These are phyloP conservation scores for Ochotona princeps DNA, from an alignment of 2,113 vertebrate genomes.

Conservation along the genomic window DNA sequence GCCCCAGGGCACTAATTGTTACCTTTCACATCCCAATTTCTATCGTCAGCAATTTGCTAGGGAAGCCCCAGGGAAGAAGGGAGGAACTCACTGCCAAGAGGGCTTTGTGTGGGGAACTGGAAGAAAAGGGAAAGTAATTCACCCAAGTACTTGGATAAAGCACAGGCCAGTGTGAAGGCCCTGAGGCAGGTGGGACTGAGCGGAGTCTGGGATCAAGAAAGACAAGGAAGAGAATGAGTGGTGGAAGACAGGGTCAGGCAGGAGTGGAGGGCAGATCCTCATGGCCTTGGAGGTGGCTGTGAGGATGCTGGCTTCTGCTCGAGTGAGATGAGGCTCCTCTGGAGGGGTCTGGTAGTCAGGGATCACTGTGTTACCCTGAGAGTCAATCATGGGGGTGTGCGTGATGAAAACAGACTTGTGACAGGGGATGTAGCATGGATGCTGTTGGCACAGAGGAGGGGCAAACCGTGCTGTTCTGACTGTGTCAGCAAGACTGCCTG, in stretches of 20 bases:
- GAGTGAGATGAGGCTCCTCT: not conserved
- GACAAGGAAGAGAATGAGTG: not conserved
- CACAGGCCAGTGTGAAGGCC: not conserved
- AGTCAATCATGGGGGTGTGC: accelerated
- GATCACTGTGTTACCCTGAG: not conserved
- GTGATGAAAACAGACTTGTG: not conserved
- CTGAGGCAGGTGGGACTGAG: not conserved
- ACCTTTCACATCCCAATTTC: accelerated
- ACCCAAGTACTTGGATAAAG: not conserved
- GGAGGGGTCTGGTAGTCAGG: not conserved
- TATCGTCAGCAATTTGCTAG: no score
- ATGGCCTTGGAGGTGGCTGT: no score
- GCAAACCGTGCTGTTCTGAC: not conserved
- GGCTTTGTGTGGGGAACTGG: not conserved
- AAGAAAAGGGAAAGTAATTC: not conserved
- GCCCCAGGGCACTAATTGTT: accelerated
- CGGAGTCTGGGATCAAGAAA: no score
- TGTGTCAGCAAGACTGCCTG: accelerated
- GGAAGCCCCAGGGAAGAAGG: no score
- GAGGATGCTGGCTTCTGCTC: not conserved
- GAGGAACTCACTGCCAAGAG: not conserved
- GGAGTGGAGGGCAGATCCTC: accelerated
- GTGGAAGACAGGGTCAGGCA: not conserved
- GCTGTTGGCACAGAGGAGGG: no score
- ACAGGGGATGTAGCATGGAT: not conserved